Evolutionary conservation across 2,888 invertebrate genomes (phyloP).

Genomic region (Corbicula japonica): DNA sequence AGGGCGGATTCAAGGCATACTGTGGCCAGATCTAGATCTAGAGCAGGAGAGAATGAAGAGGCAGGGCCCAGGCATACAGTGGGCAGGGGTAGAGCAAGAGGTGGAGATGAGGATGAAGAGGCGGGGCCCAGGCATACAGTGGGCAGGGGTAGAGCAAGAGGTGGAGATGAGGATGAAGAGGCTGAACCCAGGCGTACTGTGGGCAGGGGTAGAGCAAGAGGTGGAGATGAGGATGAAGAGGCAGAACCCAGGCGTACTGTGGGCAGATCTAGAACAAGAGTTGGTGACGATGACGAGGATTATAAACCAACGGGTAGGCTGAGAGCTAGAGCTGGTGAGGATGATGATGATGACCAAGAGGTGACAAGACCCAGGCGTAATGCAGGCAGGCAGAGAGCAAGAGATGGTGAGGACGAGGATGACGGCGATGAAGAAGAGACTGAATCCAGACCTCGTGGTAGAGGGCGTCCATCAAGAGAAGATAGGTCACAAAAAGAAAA

Average conservation of each 20-base stretch:
- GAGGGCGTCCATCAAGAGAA: not conserved
- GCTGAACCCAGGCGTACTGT: no score
- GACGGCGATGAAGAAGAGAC: constrained; percentile 6
- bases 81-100: not conserved
- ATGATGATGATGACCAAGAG: constrained; percentile 7
- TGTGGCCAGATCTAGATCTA: no score
- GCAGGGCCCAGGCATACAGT: not conserved
- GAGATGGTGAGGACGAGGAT: constrained; percentile 13
- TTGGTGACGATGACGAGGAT: constrained; percentile 7
- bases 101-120: not conserved
- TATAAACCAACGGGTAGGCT: not conserved
- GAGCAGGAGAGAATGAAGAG: no score
- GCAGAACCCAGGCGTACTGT: not conserved
- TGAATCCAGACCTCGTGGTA: not conserved
- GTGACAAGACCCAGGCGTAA: constrained; percentile 8
- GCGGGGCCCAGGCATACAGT: not conserved
- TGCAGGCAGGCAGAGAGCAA: not conserved
- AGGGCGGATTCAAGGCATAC: no score
- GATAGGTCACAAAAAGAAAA: not conserved
- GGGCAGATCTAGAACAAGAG: not conserved
- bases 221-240: not conserved
- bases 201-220: no score
- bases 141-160: not conserved
- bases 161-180: not conserved
- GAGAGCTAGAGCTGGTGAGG: constrained; percentile 7